phyloP scores from a whole-genome alignment of 2,888 invertebrate species.

The Orthosia cruda region DNA sequence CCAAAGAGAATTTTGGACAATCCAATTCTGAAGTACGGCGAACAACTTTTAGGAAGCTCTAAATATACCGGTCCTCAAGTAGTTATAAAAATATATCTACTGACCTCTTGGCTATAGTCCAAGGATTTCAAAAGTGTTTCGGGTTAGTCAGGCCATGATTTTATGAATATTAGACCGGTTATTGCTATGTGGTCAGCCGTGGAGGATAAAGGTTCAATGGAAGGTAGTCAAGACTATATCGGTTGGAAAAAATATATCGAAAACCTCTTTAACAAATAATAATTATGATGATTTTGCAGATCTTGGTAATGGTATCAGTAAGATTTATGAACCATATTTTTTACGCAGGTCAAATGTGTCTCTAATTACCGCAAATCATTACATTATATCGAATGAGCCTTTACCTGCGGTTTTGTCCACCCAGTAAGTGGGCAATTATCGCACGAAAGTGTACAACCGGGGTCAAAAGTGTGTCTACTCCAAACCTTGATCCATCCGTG shows the following conservation, averaged over 20 bases:
- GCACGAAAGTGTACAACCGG: too few relatives aligned
- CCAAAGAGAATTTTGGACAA: conserved; percentile 46
- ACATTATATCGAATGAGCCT: too few relatives aligned
- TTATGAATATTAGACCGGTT: conserved; percentile 55
- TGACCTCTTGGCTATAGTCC: conserved; percentile 51
- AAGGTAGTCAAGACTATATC: neutral
- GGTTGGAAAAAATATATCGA: conserved; percentile 1
- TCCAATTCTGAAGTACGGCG: conserved; percentile 31
- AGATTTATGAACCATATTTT: too few relatives aligned
- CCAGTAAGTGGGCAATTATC: too few relatives aligned
- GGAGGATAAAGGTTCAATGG: conserved; percentile 7
- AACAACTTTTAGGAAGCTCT: conserved; percentile 52
- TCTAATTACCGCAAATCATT: too few relatives aligned
- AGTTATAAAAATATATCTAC: conserved; percentile 4
- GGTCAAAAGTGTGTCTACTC: too few relatives aligned
- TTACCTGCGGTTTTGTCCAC: too few relatives aligned
- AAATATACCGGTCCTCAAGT: conserved; percentile 14
- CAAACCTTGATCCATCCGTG: too few relatives aligned
- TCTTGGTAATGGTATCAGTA: too few relatives aligned
- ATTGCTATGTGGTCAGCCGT: conserved; percentile 47
- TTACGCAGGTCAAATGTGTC: too few relatives aligned
- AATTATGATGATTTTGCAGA: too few relatives aligned
- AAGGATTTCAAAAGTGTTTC: conserved; percentile 45
- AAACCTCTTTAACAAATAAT: too few relatives aligned
- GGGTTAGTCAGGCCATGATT: conserved; percentile 35